phyloP scores from a whole-genome alignment of 2,113 vertebrate genomes.

The Columba janthina region DNA sequence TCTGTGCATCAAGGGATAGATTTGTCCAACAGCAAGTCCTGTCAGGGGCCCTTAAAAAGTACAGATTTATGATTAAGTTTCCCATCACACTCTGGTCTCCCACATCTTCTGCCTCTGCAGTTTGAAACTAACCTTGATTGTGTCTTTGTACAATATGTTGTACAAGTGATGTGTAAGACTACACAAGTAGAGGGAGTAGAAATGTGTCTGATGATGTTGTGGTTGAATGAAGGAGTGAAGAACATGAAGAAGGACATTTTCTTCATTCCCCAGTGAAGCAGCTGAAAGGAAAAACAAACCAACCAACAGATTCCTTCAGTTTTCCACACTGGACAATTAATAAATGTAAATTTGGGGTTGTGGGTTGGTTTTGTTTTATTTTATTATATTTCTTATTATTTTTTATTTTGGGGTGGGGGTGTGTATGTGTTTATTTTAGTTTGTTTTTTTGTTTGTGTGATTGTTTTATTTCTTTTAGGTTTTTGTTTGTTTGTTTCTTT shows the following conservation, averaged over 20 bases:
- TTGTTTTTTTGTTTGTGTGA: too few relatives aligned
- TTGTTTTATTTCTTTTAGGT: too few relatives aligned
- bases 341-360: background rate
- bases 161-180: background rate
- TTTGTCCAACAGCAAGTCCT: background rate
- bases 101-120: background rate
- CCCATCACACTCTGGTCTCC: background rate
- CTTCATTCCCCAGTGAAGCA: background rate
- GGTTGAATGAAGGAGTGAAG: background rate
- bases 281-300: background rate
- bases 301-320: accelerated
- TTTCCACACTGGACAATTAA: background rate
- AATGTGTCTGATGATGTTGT: background rate
- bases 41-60: background rate
- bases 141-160: background rate
- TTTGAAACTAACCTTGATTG: background rate
- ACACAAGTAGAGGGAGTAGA: background rate
- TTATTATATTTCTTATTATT: too few relatives aligned
- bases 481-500: background rate
- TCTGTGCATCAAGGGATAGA: background rate
- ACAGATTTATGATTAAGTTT: background rate
- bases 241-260: background rate
- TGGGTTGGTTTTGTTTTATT: background rate
- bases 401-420: too few relatives aligned
- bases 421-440: too few relatives aligned